Conservation (phyloP, 2,797 vertebrate species). For the Paguma larvata region DNA sequence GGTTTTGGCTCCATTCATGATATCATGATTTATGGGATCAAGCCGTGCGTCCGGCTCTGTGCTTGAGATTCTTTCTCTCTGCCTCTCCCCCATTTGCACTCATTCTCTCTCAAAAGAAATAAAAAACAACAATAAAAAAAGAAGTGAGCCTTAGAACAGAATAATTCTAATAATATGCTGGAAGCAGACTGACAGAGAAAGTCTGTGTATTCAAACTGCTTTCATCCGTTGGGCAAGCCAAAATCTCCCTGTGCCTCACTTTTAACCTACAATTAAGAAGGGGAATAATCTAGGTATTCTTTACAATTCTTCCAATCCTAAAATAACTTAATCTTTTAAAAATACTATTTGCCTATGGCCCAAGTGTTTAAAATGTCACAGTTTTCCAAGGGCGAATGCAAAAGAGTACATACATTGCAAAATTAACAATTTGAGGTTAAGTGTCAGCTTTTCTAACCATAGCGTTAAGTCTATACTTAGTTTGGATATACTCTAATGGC, state of each 20-base stretch:
- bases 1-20: too few species aligned
- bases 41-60: too few species aligned
- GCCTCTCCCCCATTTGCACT: too few species aligned
- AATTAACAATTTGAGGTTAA: not conserved
- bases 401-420: not conserved
- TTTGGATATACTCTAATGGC: not conserved
- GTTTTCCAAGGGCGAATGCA: not conserved
- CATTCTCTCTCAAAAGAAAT: too few species aligned
- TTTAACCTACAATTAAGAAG: not conserved
- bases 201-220: not conserved
- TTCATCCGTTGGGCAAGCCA: not conserved
- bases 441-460: constrained; percentile 30
- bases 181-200: not conserved
- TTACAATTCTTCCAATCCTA: not conserved
- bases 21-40: too few species aligned
- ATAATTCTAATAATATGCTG: not conserved
- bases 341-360: not conserved
- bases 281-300: not conserved
- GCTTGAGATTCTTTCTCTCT: too few species aligned
- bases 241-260: not conserved
- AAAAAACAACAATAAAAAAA: too few species aligned
- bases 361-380: not conserved
- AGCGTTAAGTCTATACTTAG: not conserved
- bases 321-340: constrained; percentile 18
- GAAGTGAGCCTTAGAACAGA: constrained; percentile 7